Evolutionary conservation across 2,113 vertebrate species (phyloP).

Genomic region (Miniopterus natalensis): DNA sequence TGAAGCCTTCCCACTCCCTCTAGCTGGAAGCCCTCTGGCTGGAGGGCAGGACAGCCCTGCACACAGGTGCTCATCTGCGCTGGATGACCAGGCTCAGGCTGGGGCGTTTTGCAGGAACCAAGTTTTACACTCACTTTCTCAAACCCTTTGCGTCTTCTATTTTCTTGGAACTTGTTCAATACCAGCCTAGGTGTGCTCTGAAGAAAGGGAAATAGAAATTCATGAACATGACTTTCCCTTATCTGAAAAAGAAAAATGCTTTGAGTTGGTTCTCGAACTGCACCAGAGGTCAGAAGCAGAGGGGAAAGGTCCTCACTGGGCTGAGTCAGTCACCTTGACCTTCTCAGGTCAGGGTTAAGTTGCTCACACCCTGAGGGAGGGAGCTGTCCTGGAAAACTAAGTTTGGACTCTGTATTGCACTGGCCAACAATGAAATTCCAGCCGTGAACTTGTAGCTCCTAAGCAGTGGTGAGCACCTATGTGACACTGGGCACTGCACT

Average conservation of each 20-base stretch:
- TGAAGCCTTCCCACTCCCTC: not conserved
- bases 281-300: conserved; percentile 7
- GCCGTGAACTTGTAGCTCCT: not conserved
- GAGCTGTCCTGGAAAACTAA: not conserved
- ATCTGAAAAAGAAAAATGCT: conserved; percentile 10
- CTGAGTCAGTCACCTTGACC: not conserved
- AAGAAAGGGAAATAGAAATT: not conserved
- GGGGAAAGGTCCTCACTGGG: not conserved
- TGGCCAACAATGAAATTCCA: not conserved
- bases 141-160: not conserved
- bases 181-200: not conserved
- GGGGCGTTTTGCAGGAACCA: not conserved
- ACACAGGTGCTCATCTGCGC: not conserved
- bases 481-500: not conserved
- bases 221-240: not conserved
- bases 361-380: not conserved
- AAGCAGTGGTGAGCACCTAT: not conserved
- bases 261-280: not conserved
- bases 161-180: not conserved
- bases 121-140: not conserved
- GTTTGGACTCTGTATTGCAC: not conserved
- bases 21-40: not conserved
- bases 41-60: not conserved
- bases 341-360: not conserved
- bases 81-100: not conserved